Evolutionary conservation across 2,888 invertebrate species (phyloP).

Genomic region (Monopis laevigella): DNA sequence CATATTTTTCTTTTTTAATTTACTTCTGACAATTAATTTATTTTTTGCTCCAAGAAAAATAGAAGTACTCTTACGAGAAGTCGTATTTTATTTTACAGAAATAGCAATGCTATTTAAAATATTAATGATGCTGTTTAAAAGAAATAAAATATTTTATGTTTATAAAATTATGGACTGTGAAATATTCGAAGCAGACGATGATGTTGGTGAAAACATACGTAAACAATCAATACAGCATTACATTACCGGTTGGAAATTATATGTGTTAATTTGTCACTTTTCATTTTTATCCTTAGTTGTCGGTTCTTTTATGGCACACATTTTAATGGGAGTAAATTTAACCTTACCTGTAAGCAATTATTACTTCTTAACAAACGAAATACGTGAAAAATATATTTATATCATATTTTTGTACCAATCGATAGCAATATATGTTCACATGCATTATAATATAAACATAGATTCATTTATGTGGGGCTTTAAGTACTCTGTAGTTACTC

Average conservation of each 20-base stretch:
- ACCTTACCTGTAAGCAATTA: constrained; percentile 45
- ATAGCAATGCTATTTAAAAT: constrained; percentile 2
- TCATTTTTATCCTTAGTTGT: background rate
- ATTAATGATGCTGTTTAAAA: background rate
- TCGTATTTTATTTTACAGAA: constrained; percentile 26
- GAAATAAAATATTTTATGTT: background rate
- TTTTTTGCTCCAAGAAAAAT: constrained; percentile 36
- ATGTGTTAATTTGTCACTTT: constrained; percentile 1
- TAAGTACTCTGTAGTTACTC: constrained; percentile 24
- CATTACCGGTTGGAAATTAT: constrained; percentile 20
- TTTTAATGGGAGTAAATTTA: constrained; percentile 19
- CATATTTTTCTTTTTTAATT: constrained; percentile 31
- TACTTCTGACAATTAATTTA: constrained; percentile 37
- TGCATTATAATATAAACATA: constrained; percentile 40
- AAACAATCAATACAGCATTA: constrained; percentile 26
- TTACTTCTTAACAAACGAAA: constrained; percentile 38
- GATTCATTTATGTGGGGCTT: constrained; percentile 42
- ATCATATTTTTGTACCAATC: constrained; percentile 39
- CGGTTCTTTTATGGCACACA: background rate
- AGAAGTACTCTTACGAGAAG: constrained; percentile 38
- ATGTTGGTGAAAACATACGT: constrained; percentile 26
- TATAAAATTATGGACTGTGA: constrained; percentile 38
- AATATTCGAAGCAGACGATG: constrained; percentile 30
- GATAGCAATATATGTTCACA: constrained; percentile 41
- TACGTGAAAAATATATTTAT: constrained; percentile 29